Evolutionary conservation across 2,888 invertebrate species (phyloP).

Genomic region (Octodonta nipae): DNA sequence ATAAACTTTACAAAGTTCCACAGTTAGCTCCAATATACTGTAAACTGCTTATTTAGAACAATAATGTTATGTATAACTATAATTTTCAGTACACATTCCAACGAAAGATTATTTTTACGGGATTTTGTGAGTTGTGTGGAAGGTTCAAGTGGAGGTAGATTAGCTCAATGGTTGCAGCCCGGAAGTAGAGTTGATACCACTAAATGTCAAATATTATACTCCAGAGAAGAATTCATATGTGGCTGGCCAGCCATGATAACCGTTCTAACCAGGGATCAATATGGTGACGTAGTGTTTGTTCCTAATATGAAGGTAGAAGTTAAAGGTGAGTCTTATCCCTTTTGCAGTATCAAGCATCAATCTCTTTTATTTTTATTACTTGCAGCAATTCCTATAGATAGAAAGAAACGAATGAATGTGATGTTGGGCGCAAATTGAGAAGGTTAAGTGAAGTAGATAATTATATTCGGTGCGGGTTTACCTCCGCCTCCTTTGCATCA

Average conservation of each 20-base stretch:
- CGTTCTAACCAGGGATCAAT: slow-evolving; percentile 71
- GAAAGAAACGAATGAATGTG: slow-evolving; percentile 47
- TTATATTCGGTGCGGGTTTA: slow-evolving; percentile 50
- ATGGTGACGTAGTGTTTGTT: slow-evolving; percentile 74
- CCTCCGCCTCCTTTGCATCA: slow-evolving; percentile 53
- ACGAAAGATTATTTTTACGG: slow-evolving; percentile 80
- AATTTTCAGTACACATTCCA: slow-evolving; percentile 66
- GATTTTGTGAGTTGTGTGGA: slow-evolving; percentile 82
- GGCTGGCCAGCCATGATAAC: slow-evolving; percentile 77
- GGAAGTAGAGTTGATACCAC: slow-evolving; percentile 81
- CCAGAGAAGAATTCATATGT: slow-evolving; percentile 56
- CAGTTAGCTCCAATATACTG: too few relatives aligned
- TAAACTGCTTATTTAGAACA: not conserved
- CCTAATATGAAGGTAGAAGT: slow-evolving; percentile 73
- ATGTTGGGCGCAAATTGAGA: slow-evolving; percentile 46
- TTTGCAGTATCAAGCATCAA: not conserved
- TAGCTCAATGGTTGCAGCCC: slow-evolving; percentile 91
- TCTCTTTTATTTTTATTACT: slow-evolving; percentile 48
- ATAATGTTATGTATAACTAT: slow-evolving; percentile 8
- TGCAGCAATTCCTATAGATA: slow-evolving; percentile 54
- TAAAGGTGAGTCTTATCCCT: slow-evolving; percentile 39
- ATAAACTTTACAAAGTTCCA: too few relatives aligned
- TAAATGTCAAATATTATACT: slow-evolving; percentile 71
- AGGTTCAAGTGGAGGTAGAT: slow-evolving; percentile 72
- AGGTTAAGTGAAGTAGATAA: slow-evolving; percentile 49